Evolutionary conservation across 2,888 invertebrate genomes (phyloP), one percentile per base, ranked within the genome.

Genomic region (Ypsolopha scabrella): DNA sequence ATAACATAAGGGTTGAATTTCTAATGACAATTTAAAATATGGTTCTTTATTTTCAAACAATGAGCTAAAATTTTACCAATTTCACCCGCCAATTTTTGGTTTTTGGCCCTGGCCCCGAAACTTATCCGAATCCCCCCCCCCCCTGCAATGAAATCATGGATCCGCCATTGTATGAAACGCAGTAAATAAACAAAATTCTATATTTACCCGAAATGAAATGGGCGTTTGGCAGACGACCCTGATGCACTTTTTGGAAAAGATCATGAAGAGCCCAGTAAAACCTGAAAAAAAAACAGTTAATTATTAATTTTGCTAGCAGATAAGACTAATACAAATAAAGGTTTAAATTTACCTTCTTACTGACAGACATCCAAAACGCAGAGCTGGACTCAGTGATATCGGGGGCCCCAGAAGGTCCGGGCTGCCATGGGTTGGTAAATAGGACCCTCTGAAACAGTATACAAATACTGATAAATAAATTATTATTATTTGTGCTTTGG

Each of bases 201-300:
- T 3, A 9, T n/a, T 63, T 60, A 83, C 87, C 87, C 10, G 86
- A 76, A 34, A 87, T 80, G 50, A 70, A 75, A 48, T 87, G 79
- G 6, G 76, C 67, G 0, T 79, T 60, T 1, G 72, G 60, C 1
- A 85, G 60, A 0, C 72, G 67, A 0, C 83, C 85, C 41, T 80
- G 85, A 54, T 89, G 85, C 9, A 92, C 89, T 63, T 88, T 71
- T 10, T 73, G 71, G 66, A 89, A 92, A n/a, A 91, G 67, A 65
- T 92, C 90, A 55, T 90, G 90, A 0, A 93, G 71, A 1, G 83
- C 73, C 92, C 93, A 93, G 67, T 92, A 93, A 67, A 93, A 92
- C 44, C 89, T 88, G 58, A 11, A 3, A 45, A n/a, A 65, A 68
- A 55, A 37, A 10, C 38, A 37, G 38, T 51, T 35, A 48, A 35